Evolutionary conservation across 2,113 vertebrate species (phyloP), one percentile per base, ranked within the genome.

Genomic region (Malaclemys terrapin): DNA sequence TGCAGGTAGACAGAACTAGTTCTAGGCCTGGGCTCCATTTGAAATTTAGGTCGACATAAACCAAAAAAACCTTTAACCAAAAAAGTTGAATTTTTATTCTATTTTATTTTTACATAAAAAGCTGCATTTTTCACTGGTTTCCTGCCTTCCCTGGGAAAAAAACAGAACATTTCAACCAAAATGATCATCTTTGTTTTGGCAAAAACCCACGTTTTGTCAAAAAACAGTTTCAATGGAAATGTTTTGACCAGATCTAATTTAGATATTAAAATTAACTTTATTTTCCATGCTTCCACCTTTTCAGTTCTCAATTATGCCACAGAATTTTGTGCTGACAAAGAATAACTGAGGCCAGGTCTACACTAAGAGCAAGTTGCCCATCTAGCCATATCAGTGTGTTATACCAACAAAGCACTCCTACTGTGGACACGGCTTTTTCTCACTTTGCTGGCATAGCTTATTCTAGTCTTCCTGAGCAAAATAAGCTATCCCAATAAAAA

Each of bases 1-100:
- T 75, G 27, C 29, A 94, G 90, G 24, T 69, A 84, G 84, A 35
- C 52, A 86, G 85, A 86, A 42, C 69, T 91, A 56, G 76, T 56
- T 86, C 59, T 38, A 91, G 79, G 54, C 65, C 35, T 72, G 65
- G 16, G 65, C 35, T 20, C 22, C 65, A 72, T 72, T 38, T 72
- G 19, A 72, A 72, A 72, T 72, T 72, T 72, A 72, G 65, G 65
- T 72, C 5, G 1, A 72, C 19, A 17, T 19, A 69, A 91, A 87
- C 5, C 5, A 85, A 87, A 22, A 22, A 12, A 82, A 31, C 59
- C 76, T 84, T 54, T 54, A 38, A 50, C 13, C 59, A 24, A 90
- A 75, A 27, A 25, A 49, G 49, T 22, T 5, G 9, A 11, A 22
- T 72, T 72, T 72, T 72, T 38, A 38, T 72, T 72, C 65, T 38